Percentiles rank a stretch among this genome's conserved stretches.
Evolutionary conservation across 1,140 invertebrate genomes (phyloP).

Genomic region (Parapsyche elsis): DNA sequence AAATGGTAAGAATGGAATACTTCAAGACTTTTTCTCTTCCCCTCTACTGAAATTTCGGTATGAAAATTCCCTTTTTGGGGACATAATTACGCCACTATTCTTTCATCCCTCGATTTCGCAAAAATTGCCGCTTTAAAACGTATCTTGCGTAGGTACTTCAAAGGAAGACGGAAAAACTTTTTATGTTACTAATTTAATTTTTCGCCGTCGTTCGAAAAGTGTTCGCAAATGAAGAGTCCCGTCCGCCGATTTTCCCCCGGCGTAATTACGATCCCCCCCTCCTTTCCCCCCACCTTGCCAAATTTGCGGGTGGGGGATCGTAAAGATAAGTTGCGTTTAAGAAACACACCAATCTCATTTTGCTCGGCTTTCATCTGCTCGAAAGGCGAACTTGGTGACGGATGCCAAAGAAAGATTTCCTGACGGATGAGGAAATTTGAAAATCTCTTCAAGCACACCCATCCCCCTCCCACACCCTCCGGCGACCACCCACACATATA

Average conservation of each 20-base stretch:
- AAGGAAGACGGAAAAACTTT: not conserved
- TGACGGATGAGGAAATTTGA: slow-evolving; percentile 44
- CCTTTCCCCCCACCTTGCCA: not conserved
- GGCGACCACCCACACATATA: not conserved
- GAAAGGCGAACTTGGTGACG: slow-evolving; percentile 32
- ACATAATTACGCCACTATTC: slow-evolving; percentile 14
- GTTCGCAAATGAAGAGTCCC: slow-evolving; percentile 17
- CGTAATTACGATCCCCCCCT: slow-evolving; percentile 1
- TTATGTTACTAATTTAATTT: slow-evolving; percentile 20
- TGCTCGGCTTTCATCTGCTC: slow-evolving; percentile 32
- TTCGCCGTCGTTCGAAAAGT: not conserved
- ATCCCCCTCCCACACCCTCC: not conserved
- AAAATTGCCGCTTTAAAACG: not conserved
- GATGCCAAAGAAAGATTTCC: slow-evolving; percentile 39
- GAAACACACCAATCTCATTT: slow-evolving; percentile 40
- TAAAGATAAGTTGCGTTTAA: slow-evolving; percentile 40
- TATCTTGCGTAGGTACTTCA: not conserved
- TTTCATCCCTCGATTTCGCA: not conserved
- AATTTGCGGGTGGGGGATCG: not conserved
- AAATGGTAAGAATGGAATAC: too few species aligned
- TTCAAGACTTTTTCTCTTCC: too few species aligned
- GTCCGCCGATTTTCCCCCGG: not conserved
- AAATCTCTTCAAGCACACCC: slow-evolving; percentile 40
- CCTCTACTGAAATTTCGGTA: not conserved
- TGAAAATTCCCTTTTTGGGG: too few species aligned